Evolutionary conservation across 2,797 vertebrate species (phyloP).

Genomic region (Paramormyrops hopkinsi): DNA sequence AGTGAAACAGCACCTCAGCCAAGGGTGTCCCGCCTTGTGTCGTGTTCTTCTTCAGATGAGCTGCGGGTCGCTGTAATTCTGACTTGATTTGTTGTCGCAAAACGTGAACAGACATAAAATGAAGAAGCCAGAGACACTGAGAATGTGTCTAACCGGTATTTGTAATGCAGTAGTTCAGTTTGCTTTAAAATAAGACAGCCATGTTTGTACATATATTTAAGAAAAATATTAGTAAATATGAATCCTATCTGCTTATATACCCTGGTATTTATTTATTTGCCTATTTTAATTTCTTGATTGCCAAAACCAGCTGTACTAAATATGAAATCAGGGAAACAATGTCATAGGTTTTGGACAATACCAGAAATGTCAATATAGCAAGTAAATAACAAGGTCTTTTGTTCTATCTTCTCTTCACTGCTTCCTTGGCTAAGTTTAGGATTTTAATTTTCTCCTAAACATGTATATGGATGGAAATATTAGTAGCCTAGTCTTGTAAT

Average conservation of each 20-base stretch:
- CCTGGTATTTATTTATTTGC: not conserved
- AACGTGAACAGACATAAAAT: not conserved
- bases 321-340: constrained; percentile 6
- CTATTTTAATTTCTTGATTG: constrained; percentile 6
- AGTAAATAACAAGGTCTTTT: not conserved
- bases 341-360: not conserved
- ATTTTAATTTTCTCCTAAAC: not conserved
- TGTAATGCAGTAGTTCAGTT: not conserved
- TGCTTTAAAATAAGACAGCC: constrained; percentile 2
- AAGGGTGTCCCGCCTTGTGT: not conserved
- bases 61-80: not conserved
- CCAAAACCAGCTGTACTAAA: not conserved
- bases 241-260: not conserved
- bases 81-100: not conserved
- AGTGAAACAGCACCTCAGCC: not conserved
- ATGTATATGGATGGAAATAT: not conserved
- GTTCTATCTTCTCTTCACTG: not conserved
- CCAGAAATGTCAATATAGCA: not conserved
- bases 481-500: not conserved
- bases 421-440: not conserved
- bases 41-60: not conserved
- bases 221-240: not conserved
- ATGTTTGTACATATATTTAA: constrained; percentile 2
- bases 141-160: not conserved
- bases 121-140: not conserved